Evolutionary conservation across 2,797 vertebrate species (phyloP), one percentile per base, ranked within the genome.

Genomic region (Periophthalmus magnuspinnatus): DNA sequence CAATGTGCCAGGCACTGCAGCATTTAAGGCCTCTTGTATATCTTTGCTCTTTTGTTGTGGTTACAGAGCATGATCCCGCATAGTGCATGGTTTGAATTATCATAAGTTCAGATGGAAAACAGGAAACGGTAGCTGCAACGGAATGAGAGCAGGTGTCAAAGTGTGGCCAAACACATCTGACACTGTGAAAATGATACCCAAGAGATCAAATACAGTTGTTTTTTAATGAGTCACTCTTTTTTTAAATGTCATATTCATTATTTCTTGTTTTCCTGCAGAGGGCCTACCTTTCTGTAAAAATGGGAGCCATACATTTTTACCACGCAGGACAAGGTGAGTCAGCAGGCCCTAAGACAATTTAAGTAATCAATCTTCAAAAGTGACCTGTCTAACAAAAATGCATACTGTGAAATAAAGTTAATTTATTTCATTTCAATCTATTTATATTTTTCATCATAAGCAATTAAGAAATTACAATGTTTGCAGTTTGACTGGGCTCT

Each of bases 251-350:
- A 63, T 78, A 7, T 75, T 69, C 38, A 41, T 32, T 5, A 34
- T 11, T 5, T 36, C 16, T 60, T 48, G 72, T 80, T 84, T 82
- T 48, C 62, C 38, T 76, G n/a, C 87, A 98, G 96, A 83, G 76
- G 71, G 86, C 83, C 71, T 95, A 89, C 84, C 17, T 91, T 38
- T 94, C 94, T 74, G 64, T 95, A 81, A 96, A 93, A 93, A 93
- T 78, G 54, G 93, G 93, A 77, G 86, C 93, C 68, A 77, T 87
- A 70, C 91, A 95, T 79, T 54, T 92, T 0, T 93, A 93, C 80
- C 83, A 93, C 68, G 83, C 84, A 60, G 91, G 88, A 85, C 77
- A 96, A 93, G 96, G 97, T 98, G 89, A 85, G 95, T 88, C 56
- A 81, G 48, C 19, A 61, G 61, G 47, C 21, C 60, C 21, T 22